A percentile compares a stretch with the other conserved stretches of the same genome.
phyloP scores from a whole-genome alignment of 2,113 vertebrate species.

The Semnopithecus entellus region DNA sequence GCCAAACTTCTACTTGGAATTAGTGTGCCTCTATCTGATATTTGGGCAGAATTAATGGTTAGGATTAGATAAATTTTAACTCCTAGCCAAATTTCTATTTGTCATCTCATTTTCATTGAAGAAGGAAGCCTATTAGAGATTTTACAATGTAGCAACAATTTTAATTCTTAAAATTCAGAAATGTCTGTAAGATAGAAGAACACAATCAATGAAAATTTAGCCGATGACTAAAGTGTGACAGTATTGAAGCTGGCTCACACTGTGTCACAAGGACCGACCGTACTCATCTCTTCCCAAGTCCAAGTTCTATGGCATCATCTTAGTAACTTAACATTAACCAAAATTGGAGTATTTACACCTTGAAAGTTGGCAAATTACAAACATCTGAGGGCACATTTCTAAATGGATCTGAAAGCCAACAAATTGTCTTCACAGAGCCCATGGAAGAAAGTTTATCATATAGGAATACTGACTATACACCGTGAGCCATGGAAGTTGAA shows the following conservation, averaged over 20 bases:
- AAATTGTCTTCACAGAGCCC: not conserved
- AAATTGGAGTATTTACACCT: not conserved
- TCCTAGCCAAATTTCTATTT: too few species aligned
- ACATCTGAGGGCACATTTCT: not conserved
- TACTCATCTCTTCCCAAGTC: too few species aligned
- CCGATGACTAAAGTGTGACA: rapidly evolving
- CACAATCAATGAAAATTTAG: not conserved
- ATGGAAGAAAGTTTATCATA: not conserved
- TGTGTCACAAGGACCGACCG: rapidly evolving
- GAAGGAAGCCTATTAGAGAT: not conserved
- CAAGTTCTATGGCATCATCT: not conserved
- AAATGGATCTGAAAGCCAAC: not conserved
- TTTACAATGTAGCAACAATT: not conserved
- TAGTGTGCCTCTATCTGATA: not conserved
- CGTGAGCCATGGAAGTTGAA: not conserved
- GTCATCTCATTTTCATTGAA: not conserved
- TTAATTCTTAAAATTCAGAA: not conserved
- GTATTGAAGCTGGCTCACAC: too few species aligned
- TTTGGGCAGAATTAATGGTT: not conserved
- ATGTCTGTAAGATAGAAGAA: not conserved
- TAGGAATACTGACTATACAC: not conserved
- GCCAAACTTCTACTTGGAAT: not conserved
- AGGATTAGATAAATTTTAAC: not conserved
- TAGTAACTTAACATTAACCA: not conserved
- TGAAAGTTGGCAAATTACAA: not conserved